Percentiles rank a stretch among this genome's conserved stretches.
Conservation (phyloP, 2,888 invertebrate genomes). For the Pachymerium ferrugineum region DNA sequence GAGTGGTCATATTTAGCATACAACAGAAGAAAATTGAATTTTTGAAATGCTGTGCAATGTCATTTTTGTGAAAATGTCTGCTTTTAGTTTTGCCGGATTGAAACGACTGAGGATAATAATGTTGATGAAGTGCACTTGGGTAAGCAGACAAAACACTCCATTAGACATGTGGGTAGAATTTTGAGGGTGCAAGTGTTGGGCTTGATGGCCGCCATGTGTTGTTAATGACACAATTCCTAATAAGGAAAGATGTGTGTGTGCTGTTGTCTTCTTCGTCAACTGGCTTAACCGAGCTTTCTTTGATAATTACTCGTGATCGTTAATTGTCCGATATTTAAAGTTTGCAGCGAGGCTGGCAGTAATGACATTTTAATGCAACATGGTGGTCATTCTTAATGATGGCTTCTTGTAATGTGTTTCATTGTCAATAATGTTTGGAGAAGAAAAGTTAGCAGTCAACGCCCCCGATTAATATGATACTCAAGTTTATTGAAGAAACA, state of each 20-base stretch:
- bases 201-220: slow-evolving; percentile 10
- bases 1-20: slow-evolving; percentile 6
- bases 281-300: slow-evolving; percentile 16
- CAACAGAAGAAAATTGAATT: neutral
- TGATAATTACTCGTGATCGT: slow-evolving; percentile 22
- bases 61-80: neutral
- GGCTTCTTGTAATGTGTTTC: slow-evolving; percentile 14
- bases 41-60: neutral
- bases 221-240: slow-evolving; percentile 17
- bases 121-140: slow-evolving; percentile 20
- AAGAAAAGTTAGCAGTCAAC: too few species aligned
- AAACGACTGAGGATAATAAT: neutral
- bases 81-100: neutral
- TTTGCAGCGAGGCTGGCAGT: neutral
- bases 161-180: slow-evolving; percentile 27
- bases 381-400: slow-evolving; percentile 17
- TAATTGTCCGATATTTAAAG: slow-evolving; percentile 25
- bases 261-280: slow-evolving; percentile 11
- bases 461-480: too few species aligned
- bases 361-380: slow-evolving; percentile 21
- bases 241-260: slow-evolving; percentile 3
- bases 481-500: too few species aligned
- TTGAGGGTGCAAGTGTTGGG: slow-evolving; percentile 19
- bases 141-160: slow-evolving; percentile 20
- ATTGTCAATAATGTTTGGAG: neutral